A percentile compares a stretch with the other conserved stretches of the same genome.
These are phyloP conservation scores for Amphipyra berbera DNA, from an alignment of 2,888 invertebrate species.

Conservation along the genomic window DNA sequence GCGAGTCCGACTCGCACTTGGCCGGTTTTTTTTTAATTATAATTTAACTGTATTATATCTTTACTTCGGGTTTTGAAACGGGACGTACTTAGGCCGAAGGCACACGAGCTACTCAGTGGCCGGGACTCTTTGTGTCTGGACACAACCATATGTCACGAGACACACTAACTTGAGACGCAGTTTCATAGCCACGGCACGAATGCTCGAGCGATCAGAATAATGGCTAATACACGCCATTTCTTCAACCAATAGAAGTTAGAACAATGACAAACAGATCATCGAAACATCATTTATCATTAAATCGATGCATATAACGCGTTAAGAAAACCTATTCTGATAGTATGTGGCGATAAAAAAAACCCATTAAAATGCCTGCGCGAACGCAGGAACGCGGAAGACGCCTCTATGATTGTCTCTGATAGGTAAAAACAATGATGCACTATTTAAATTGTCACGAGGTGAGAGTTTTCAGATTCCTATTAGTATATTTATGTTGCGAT, in stretches of 20 bases:
- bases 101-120: too few relatives aligned
- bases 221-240: background rate
- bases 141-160: too few relatives aligned
- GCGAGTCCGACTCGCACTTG: too few relatives aligned
- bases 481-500: too few relatives aligned
- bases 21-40: too few relatives aligned
- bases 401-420: conserved; percentile 30
- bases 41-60: too few relatives aligned
- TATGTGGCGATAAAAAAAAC: conserved; percentile 48
- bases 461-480: background rate
- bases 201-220: too few relatives aligned
- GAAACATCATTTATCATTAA: conserved; percentile 24
- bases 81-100: too few relatives aligned
- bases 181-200: too few relatives aligned
- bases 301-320: conserved; percentile 30
- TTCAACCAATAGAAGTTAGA: conserved; percentile 1
- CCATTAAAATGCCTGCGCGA: conserved; percentile 54
- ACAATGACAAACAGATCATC: conserved; percentile 42
- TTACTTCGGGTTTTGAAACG: too few relatives aligned
- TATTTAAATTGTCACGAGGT: conserved; percentile 47
- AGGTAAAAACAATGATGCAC: conserved; percentile 52
- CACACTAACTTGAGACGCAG: too few relatives aligned
- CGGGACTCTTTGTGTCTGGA: too few relatives aligned
- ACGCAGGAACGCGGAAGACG: conserved; percentile 51
- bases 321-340: conserved; percentile 42